Evolutionary conservation across 1,140 invertebrate genomes (phyloP).

Genomic region (Hirudo medicinalis): DNA sequence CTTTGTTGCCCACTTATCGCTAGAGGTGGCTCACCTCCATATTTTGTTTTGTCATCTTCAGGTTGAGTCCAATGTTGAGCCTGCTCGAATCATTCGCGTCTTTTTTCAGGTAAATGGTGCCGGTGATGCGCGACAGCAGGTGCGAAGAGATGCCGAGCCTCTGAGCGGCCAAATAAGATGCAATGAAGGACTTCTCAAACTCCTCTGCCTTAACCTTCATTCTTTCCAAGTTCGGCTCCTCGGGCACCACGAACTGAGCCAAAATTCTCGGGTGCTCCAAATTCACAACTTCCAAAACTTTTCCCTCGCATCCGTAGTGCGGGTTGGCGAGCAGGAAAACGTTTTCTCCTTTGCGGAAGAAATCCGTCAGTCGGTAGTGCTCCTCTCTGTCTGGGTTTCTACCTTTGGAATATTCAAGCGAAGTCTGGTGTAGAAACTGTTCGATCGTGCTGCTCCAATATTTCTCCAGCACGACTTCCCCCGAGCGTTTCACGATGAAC

Average conservation of each 20-base stretch:
- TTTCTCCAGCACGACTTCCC: slow-evolving; percentile 54
- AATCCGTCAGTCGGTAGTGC: slow-evolving; percentile 46
- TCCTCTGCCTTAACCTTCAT: slow-evolving; percentile 16
- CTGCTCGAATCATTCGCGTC: slow-evolving; percentile 40
- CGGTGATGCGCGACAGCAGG: slow-evolving; percentile 68
- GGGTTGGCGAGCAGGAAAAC: slow-evolving; percentile 65
- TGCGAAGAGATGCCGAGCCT: slow-evolving; percentile 52
- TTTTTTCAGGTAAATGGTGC: slow-evolving; percentile 54
- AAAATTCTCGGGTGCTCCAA: slow-evolving; percentile 17
- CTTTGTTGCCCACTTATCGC: neutral
- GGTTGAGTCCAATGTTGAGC: slow-evolving; percentile 73
- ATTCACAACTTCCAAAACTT: slow-evolving; percentile 41
- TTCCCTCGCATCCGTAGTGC: slow-evolving; percentile 63
- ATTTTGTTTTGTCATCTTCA: slow-evolving; percentile 73
- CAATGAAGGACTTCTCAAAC: no score
- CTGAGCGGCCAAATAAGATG: slow-evolving; percentile 41
- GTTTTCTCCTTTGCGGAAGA: slow-evolving; percentile 52
- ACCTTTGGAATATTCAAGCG: slow-evolving; percentile 40
- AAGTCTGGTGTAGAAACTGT: slow-evolving; percentile 56
- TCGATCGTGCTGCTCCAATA: slow-evolving; percentile 48
- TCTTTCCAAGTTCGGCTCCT: slow-evolving; percentile 24
- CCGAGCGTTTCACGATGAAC: slow-evolving; percentile 31
- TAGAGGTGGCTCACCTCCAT: slow-evolving; percentile 53
- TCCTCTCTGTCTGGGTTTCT: neutral
- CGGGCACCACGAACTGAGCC: neutral